Conservation (phyloP, 2,797 vertebrate species). For the Sardinella longiceps region DNA sequence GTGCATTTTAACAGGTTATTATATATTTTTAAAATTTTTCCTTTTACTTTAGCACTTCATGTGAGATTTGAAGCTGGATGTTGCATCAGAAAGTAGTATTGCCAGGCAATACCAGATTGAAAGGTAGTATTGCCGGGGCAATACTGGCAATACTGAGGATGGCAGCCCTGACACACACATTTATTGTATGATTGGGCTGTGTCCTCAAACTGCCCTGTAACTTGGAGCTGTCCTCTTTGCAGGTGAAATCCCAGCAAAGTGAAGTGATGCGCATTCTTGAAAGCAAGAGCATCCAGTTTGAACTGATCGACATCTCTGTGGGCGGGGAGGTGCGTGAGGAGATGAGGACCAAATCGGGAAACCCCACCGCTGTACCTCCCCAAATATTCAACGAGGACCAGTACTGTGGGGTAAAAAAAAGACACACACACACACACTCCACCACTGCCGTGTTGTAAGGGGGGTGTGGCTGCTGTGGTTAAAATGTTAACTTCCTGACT, state of each 20-base stretch:
- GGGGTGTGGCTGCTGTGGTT: neutral
- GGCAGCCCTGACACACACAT: neutral
- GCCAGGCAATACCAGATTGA: no score
- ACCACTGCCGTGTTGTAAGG: neutral
- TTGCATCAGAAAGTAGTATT: no score
- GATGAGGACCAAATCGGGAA: constrained; percentile 89
- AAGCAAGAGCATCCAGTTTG: constrained; percentile 88
- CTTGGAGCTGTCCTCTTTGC: constrained; percentile 15
- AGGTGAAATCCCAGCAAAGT: constrained; percentile 95
- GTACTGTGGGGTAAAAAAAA: constrained; percentile 90
- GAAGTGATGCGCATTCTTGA: constrained; percentile 91
- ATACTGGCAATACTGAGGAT: no score
- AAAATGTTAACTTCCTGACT: neutral
- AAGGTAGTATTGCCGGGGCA: no score
- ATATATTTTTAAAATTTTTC: no score
- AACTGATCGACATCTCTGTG: constrained; percentile 92
- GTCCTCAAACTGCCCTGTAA: neutral
- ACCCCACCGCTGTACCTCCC: constrained; percentile 87
- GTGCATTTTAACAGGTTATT: no score
- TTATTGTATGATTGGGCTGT: neutral
- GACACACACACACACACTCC: neutral
- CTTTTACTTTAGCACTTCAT: no score
- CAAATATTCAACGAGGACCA: constrained; percentile 94
- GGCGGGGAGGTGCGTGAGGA: constrained; percentile 86
- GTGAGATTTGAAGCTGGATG: no score